Base-by-base conservation (phyloP, 2,797 vertebrate genomes). In the Chromis chromis region DNA sequence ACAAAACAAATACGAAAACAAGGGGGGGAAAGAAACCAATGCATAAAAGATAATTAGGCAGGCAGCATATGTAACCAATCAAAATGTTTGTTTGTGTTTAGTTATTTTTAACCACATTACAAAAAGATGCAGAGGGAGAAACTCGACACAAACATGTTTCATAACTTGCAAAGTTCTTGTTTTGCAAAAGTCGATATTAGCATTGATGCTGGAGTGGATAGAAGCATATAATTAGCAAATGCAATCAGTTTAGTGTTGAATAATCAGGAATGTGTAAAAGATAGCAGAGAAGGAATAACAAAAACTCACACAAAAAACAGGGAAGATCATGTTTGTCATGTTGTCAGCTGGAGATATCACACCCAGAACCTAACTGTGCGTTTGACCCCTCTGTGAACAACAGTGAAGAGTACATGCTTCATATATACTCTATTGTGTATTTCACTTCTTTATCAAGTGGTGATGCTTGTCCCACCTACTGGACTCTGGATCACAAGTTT, bases 21-120 rank as follows among this genome's bases (percentile, higher is more conserved):
- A 49, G 27, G 40, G 42, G 25, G 63, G 76, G 85, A 92, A 90
- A 83, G 85, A 90, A 88, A 83, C 86, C 73, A 83, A 91, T 88
- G 70, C 85, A 91, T 89, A 90, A 88, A 89, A 89, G 77, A 92
- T 94, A 94, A 94, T 95, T 94, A 93, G 86, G 86, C 80, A 80
- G 69, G 22, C 77, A 90, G 86, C 88, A 92, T 83, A 78, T 89
- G 91, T 84, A 90, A 83, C 87, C 84, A 84, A 93, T 94, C 82
- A 89, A 88, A 81, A 83, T 80, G 78, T 91, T 81, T 88, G 70
- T 85, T 62, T 76, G 65, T 60, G 74, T 90, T 87, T 85, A 74
- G 85, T 86, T 87, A 73, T 90, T 86, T 89, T 83, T 75, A 83
- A 48, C 65, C 77, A 74, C 53, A 60, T 71, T 86, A 72, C 60